These are phyloP conservation scores for Podarcis lilfordi DNA, from an alignment of 2,797 vertebrate genomes.

Conservation along the genomic window DNA sequence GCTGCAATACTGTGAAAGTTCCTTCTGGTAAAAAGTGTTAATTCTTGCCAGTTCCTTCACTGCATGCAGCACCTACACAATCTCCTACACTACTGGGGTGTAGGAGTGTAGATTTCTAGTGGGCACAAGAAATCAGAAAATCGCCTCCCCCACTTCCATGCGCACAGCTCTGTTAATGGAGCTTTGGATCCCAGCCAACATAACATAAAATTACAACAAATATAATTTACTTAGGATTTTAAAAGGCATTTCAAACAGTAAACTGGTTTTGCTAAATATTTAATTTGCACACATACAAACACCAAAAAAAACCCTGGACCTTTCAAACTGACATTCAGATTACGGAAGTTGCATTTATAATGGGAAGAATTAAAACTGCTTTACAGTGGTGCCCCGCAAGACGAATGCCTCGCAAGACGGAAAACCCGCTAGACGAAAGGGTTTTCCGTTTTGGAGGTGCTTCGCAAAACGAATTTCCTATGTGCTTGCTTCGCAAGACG, in stretches of 20 bases:
- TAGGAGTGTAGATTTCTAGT: neutral
- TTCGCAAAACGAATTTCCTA: too few relatives aligned
- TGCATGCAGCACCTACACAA: neutral
- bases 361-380: neutral
- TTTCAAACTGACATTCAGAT: neutral
- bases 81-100: neutral
- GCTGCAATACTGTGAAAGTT: neutral
- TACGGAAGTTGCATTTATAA: neutral
- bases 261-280: neutral
- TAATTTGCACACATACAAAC: neutral
- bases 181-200: neutral
- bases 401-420: too few relatives aligned
- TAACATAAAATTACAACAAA: neutral
- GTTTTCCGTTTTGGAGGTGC: too few relatives aligned
- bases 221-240: neutral
- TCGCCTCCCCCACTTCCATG: neutral
- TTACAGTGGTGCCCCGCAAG: too few relatives aligned
- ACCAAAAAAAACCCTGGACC: neutral
- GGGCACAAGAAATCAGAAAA: neutral
- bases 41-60: neutral
- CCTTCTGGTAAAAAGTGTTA: neutral
- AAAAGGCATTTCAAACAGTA: neutral
- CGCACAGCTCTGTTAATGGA: neutral
- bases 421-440: too few relatives aligned
- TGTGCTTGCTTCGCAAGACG: too few relatives aligned